Evolutionary conservation across 1,140 invertebrate genomes (phyloP), one percentile per base, ranked within the genome.

Genomic region (Pseudobourletiella spinata): DNA sequence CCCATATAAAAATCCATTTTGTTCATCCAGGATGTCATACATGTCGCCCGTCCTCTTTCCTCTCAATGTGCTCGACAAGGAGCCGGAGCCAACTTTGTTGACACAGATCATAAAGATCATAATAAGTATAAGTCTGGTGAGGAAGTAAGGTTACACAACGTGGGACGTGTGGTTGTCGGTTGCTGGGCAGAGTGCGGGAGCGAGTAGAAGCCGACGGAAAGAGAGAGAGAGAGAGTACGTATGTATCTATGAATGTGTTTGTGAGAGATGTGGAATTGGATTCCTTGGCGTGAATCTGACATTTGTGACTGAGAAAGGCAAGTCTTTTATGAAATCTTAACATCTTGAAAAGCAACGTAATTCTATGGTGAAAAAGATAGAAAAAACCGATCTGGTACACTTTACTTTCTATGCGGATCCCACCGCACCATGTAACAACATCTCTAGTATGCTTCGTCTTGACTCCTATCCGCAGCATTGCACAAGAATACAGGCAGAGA

Each of bases 361-460:
- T 56, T 56, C 52, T 56, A 2, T 18, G 25, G 48, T 24, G 39
- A 25, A 52, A 56, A 30, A n/a, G 52, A 56, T 56, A 56, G 28
- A 56, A 22, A 56, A 56, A 56, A 56, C 32, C 52, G 52, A 56
- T 56, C 39, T 56, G 52, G 28, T 30, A 56, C 52, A 56, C 52
- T 52, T 11, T 8, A 15, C 14, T 18, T 52, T 18, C 50, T 18
- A n/a, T n/a, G n/a, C n/a, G n/a, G n/a, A n/a, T n/a, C n/a, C n/a
- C n/a, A n/a, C n/a, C n/a, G n/a, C n/a, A n/a, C n/a, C n/a, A n/a
- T n/a, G n/a, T n/a, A n/a, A n/a, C n/a, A n/a, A n/a, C n/a, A n/a
- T n/a, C n/a, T n/a, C n/a, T n/a, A n/a, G n/a, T n/a, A n/a, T n/a
- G n/a, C n/a, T n/a, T n/a, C n/a, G n/a, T n/a, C n/a, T n/a, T n/a